A percentile compares a stretch with the other conserved stretches of the same genome.
phyloP scores from a whole-genome alignment of 2,113 vertebrate species.

The Hemibagrus wyckioides region DNA sequence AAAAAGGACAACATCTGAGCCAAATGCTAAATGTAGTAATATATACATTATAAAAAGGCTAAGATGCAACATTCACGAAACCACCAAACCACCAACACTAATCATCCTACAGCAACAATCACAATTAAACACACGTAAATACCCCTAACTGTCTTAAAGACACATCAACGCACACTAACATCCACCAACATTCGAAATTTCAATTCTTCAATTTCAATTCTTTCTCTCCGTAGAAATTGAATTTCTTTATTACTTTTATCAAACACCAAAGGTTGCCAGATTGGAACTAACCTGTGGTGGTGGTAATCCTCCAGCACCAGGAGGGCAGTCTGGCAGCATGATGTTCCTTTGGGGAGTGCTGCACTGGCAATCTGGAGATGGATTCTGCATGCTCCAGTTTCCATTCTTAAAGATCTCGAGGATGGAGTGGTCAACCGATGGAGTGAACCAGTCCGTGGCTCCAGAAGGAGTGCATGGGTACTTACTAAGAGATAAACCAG shows the following conservation, averaged over 20 bases:
- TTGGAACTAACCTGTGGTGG: constrained; percentile 82
- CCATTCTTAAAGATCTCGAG: constrained; percentile 82
- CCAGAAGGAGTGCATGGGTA: constrained; percentile 61
- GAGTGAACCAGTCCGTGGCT: constrained; percentile 79
- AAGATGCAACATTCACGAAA: neutral
- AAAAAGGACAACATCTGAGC: neutral
- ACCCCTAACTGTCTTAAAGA: neutral
- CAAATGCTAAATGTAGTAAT: neutral
- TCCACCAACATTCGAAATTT: neutral
- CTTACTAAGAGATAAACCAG: constrained; percentile 53
- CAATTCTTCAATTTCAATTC: neutral
- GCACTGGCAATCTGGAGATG: constrained; percentile 89
- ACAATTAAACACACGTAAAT: neutral
- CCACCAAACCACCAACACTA: neutral
- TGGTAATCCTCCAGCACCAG: constrained; percentile 87
- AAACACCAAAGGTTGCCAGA: neutral
- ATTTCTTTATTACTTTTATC: neutral
- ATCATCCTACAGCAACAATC: neutral
- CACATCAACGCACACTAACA: neutral
- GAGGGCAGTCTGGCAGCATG: constrained; percentile 88
- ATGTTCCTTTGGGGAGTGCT: constrained; percentile 82
- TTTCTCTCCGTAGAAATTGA: neutral
- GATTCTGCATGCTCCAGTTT: constrained; percentile 93
- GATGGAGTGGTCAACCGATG: constrained; percentile 77
- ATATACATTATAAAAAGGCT: neutral